phyloP scores from a whole-genome alignment of 2,113 vertebrate genomes.

The Rhinolophus sinicus region DNA sequence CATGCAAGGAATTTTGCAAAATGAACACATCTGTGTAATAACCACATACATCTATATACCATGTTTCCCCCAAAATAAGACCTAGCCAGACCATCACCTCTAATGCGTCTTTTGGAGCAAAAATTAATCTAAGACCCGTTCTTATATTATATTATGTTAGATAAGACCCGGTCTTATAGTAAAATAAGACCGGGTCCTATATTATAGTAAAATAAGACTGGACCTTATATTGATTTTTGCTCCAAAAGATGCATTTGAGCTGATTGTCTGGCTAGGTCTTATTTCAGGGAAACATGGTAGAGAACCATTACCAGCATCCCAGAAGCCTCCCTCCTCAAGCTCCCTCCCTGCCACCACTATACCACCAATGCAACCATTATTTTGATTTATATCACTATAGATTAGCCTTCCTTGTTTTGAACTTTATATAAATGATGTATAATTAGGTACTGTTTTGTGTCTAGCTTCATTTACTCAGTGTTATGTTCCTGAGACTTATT shows the following conservation, averaged over 20 bases:
- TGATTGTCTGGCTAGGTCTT: too few relatives aligned
- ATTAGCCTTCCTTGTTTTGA: constrained; percentile 9
- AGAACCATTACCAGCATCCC: not conserved
- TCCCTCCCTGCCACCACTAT: not conserved
- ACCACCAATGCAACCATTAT: not conserved
- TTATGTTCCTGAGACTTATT: constrained; percentile 1
- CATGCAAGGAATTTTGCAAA: constrained; percentile 35
- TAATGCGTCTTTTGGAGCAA: too few relatives aligned
- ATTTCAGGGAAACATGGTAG: too few relatives aligned
- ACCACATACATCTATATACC: not conserved
- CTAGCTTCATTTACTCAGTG: constrained; percentile 13
- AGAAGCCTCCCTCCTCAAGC: not conserved
- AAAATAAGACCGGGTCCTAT: too few relatives aligned
- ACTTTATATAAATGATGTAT: not conserved
- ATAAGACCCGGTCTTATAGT: too few relatives aligned
- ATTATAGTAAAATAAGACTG: too few relatives aligned
- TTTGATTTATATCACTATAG: not conserved
- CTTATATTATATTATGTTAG: too few relatives aligned
- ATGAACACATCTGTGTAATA: constrained; percentile 10
- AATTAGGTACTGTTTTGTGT: not conserved
- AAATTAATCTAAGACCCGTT: too few relatives aligned
- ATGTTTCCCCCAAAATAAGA: too few relatives aligned
- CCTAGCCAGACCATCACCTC: too few relatives aligned
- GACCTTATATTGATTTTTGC: too few relatives aligned
- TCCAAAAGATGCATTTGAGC: too few relatives aligned